Conservation (phyloP, 2,113 vertebrate genomes). For the Heterotilapia buettikoferi region DNA sequence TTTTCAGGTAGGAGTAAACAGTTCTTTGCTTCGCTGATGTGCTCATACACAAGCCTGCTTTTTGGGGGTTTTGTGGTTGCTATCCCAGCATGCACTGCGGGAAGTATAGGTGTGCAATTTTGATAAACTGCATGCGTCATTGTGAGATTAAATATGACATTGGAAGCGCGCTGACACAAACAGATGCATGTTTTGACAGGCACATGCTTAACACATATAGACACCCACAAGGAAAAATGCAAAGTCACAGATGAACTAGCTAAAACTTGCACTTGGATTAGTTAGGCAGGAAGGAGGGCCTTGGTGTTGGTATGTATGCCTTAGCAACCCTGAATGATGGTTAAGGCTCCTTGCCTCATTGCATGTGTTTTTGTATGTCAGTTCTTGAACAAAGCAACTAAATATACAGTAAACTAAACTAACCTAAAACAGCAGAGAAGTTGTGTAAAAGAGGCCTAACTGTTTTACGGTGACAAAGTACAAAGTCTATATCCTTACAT, state of each 20-base stretch:
- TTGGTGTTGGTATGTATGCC: not conserved
- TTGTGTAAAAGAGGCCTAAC: not conserved
- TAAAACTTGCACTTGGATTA: slow-evolving; percentile 13
- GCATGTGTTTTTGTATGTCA: not conserved
- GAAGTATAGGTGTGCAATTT: not conserved
- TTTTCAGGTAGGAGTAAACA: slow-evolving; percentile 23
- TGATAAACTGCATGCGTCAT: not conserved
- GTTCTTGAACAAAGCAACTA: not conserved
- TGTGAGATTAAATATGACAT: not conserved
- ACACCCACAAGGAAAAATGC: not conserved
- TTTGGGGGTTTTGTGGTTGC: not conserved
- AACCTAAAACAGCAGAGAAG: not conserved
- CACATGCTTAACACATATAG: not conserved
- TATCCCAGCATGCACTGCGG: not conserved
- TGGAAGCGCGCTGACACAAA: not conserved
- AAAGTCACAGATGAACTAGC: not conserved
- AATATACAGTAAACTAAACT: rapidly evolving
- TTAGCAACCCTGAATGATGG: not conserved
- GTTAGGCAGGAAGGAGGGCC: not conserved
- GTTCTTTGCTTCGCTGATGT: not conserved
- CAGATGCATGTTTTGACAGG: slow-evolving; percentile 5
- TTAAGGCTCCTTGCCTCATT: not conserved
- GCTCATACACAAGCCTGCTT: not conserved
- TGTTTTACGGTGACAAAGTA: not conserved
- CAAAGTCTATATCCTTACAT: not conserved